Conservation (phyloP, 2,888 invertebrate genomes). For the Phalera bucephala region DNA sequence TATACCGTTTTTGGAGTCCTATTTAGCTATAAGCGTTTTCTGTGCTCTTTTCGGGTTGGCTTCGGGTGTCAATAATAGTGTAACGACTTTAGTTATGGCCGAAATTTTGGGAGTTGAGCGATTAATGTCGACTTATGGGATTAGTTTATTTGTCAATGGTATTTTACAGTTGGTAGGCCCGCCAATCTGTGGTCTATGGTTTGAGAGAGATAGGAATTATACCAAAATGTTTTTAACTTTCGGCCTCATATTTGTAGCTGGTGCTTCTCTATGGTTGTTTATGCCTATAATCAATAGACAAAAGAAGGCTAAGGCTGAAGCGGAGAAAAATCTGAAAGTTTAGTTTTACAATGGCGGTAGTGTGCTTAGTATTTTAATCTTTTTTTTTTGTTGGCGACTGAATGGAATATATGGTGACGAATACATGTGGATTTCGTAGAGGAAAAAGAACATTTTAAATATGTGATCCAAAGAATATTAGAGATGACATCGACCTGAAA, state of each 20-base stretch:
- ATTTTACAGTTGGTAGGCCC: conserved; percentile 91
- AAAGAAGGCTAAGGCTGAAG: conserved; percentile 42
- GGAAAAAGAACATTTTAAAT: no score
- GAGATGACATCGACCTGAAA: no score
- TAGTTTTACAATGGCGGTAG: conserved; percentile 13
- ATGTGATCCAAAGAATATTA: no score
- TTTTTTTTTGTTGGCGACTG: no score
- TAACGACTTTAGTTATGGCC: conserved; percentile 94
- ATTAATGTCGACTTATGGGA: conserved; percentile 92
- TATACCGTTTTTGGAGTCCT: conserved; percentile 86
- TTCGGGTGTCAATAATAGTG: conserved; percentile 92
- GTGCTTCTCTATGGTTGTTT: conserved; percentile 89
- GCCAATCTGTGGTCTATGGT: conserved; percentile 90
- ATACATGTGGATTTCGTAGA: no score
- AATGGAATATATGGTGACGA: no score
- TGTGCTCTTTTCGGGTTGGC: conserved; percentile 91
- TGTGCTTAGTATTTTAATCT: no score
- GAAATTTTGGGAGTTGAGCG: conserved; percentile 93
- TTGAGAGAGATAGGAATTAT: conserved; percentile 84
- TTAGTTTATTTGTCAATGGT: conserved; percentile 93
- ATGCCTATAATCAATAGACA: conserved; percentile 87
- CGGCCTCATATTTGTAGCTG: conserved; percentile 88
- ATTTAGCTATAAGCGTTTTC: conserved; percentile 85
- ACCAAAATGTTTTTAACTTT: conserved; percentile 88
- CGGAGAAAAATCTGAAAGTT: conserved; percentile 31